Conservation (phyloP, 1,140 invertebrate species). For the Dendrolimus punctatus region DNA sequence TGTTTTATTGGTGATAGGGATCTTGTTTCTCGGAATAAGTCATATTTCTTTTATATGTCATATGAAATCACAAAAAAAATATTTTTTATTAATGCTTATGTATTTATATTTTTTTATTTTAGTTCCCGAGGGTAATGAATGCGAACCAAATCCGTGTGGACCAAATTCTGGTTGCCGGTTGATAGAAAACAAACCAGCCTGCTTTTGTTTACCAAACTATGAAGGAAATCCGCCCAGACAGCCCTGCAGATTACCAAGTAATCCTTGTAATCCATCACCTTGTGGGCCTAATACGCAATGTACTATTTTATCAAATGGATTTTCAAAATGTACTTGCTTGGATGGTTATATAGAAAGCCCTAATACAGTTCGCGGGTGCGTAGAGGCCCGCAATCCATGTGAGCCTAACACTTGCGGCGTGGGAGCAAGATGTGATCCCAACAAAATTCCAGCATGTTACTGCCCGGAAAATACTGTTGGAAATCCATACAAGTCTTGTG, state of each 20-base stretch:
- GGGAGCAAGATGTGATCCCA: conserved; percentile 85
- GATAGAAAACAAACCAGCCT: conserved; percentile 79
- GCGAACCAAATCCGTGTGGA: conserved; percentile 88
- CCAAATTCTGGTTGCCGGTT: conserved; percentile 85
- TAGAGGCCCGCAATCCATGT: conserved; percentile 83
- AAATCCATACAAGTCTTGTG: conserved; percentile 84
- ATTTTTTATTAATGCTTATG: neutral
- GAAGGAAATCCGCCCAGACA: conserved; percentile 86
- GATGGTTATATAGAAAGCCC: conserved; percentile 88
- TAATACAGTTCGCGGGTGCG: conserved; percentile 88
- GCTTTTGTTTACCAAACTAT: conserved; percentile 90
- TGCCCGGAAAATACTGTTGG: conserved; percentile 83
- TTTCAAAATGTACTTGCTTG: conserved; percentile 90
- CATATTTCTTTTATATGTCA: no score
- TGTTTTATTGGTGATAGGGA: no score
- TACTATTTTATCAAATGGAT: conserved; percentile 83
- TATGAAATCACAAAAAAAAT: no score
- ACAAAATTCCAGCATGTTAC: conserved; percentile 83
- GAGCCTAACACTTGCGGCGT: conserved; percentile 86
- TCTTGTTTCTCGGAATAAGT: no score
- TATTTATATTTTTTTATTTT: conserved; percentile 28
- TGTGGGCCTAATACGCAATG: conserved; percentile 93
- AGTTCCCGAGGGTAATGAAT: conserved; percentile 92
- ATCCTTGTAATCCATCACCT: conserved; percentile 88
- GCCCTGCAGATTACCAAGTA: conserved; percentile 77